A percentile compares a stretch with the other conserved stretches of the same genome.
Evolutionary conservation across 2,888 invertebrate genomes (phyloP).

Genomic region (Priocnemis perturbator): DNA sequence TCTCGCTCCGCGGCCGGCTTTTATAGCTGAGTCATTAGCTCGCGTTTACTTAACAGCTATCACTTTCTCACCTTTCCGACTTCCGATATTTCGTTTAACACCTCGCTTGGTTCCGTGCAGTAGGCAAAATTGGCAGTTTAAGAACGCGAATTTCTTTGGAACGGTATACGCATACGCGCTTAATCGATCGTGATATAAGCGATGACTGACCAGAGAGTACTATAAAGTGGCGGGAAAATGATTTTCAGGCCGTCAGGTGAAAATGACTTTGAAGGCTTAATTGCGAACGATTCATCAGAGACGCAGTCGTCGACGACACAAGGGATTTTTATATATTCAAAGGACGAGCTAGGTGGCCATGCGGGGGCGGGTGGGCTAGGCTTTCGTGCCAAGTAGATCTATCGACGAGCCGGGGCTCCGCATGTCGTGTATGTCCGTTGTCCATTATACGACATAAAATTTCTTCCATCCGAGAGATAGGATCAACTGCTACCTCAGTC

Average conservation of each 20-base stretch:
- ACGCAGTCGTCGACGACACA: constrained; percentile 33
- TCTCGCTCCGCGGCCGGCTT: constrained; percentile 2
- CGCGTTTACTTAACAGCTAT: constrained; percentile 20
- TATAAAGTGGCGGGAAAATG: neutral
- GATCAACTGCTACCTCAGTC: constrained; percentile 67
- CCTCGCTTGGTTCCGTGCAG: too few relatives aligned
- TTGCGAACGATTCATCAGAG: too few relatives aligned
- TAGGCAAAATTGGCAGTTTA: too few relatives aligned
- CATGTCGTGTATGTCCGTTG: constrained; percentile 52
- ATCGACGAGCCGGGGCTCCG: constrained; percentile 25
- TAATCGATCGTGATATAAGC: too few relatives aligned
- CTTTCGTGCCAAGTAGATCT: constrained; percentile 44
- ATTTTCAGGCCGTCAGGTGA: neutral
- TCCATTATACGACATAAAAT: constrained; percentile 74
- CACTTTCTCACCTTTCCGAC: constrained; percentile 13
- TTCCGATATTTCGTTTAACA: neutral
- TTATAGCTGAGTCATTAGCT: constrained; percentile 25
- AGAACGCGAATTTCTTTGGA: too few relatives aligned
- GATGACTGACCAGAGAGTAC: too few relatives aligned
- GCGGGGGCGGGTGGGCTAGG: neutral
- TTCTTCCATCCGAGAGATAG: constrained; percentile 72
- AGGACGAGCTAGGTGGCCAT: neutral
- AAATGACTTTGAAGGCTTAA: too few relatives aligned
- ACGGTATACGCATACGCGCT: too few relatives aligned
- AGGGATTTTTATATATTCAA: constrained; percentile 22